Evolutionary conservation across 2,797 vertebrate species (phyloP).

Genomic region (Leptoclinus maculatus): DNA sequence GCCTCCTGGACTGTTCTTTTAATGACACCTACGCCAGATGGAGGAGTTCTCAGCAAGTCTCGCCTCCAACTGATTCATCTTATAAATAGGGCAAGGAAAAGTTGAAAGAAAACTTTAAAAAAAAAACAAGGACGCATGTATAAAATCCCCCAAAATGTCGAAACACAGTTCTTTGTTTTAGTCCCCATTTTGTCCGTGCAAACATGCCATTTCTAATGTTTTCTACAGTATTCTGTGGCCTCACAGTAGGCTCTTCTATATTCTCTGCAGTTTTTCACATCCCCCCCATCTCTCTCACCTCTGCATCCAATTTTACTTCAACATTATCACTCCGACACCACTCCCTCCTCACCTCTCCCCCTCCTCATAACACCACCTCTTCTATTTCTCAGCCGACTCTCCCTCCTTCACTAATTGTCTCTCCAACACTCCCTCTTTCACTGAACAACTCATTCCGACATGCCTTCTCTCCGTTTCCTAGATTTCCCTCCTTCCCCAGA

Average conservation of each 20-base stretch:
- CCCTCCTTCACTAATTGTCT: slow-evolving; percentile 31
- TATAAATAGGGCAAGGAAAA: background rate
- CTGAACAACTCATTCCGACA: slow-evolving; percentile 25
- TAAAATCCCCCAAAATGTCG: background rate
- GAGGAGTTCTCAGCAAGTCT: slow-evolving; percentile 21
- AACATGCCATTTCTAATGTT: background rate
- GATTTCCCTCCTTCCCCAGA: slow-evolving; percentile 15
- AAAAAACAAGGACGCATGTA: background rate
- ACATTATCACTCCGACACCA: slow-evolving; percentile 39
- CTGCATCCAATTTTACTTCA: slow-evolving; percentile 60
- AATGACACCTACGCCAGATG: slow-evolving; percentile 24
- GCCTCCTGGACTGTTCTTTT: slow-evolving; percentile 28
- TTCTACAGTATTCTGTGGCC: background rate
- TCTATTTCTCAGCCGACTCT: slow-evolving; percentile 20
- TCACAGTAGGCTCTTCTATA: background rate
- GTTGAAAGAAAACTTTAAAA: background rate
- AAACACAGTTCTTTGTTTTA: background rate
- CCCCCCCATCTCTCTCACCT: slow-evolving; percentile 43
- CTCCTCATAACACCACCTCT: slow-evolving; percentile 33
- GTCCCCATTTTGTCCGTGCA: background rate
- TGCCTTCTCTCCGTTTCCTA: slow-evolving; percentile 19
- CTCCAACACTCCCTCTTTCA: slow-evolving; percentile 20
- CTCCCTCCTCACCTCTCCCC: slow-evolving; percentile 42
- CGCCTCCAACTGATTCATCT: slow-evolving; percentile 6
- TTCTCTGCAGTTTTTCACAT: slow-evolving; percentile 23